Conservation (phyloP, 2,888 invertebrate species). For the Euplagia quadripunctaria region DNA sequence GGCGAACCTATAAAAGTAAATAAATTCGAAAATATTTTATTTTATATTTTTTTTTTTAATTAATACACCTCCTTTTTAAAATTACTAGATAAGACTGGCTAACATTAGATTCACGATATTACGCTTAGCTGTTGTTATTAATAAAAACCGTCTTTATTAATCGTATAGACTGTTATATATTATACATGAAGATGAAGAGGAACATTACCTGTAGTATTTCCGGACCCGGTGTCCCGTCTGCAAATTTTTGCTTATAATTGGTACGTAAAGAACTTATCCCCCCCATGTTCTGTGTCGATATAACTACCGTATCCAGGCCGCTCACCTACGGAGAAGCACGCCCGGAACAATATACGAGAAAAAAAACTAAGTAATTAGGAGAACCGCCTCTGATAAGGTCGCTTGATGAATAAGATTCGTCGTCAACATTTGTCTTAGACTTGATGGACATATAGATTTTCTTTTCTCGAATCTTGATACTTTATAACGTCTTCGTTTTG, state of each 20-base stretch:
- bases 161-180: background rate
- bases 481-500: slow-evolving; percentile 20
- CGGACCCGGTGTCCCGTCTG: no score
- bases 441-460: slow-evolving; percentile 45
- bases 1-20: no score
- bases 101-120: no score
- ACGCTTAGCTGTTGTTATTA: background rate
- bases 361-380: slow-evolving; percentile 52
- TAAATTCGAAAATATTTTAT: no score
- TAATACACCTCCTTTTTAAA: no score
- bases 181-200: no score
- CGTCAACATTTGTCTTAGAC: slow-evolving; percentile 50
- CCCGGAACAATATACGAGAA: slow-evolving; percentile 32
- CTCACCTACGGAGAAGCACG: slow-evolving; percentile 23
- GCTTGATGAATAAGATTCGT: slow-evolving; percentile 60
- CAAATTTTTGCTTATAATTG: slow-evolving; percentile 5
- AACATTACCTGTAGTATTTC: no score
- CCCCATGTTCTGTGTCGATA: slow-evolving; percentile 28
- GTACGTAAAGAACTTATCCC: slow-evolving; percentile 20
- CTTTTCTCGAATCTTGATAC: slow-evolving; percentile 24
- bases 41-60: no score
- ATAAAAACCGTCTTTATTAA: background rate
- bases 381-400: slow-evolving; percentile 48
- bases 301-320: slow-evolving; percentile 13
- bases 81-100: no score